Evolutionary conservation across 1,140 invertebrate species (phyloP).

Genomic region (Ceratoteleas bidentatus): DNA sequence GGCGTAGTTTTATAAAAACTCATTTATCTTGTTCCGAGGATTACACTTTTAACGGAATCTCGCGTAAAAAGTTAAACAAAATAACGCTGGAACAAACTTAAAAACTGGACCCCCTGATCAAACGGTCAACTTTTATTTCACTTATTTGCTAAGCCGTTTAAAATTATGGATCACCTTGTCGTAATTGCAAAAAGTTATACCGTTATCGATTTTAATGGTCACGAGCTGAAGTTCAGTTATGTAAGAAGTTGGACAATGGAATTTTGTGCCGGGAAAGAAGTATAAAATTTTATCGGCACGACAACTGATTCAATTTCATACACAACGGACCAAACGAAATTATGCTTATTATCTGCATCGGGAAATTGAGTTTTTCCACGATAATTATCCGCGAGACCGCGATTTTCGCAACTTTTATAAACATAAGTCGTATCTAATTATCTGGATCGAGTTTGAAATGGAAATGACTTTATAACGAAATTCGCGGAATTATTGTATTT

Average conservation of each 20-base stretch:
- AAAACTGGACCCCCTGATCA: conserved; percentile 3
- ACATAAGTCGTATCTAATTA: conserved; percentile 50
- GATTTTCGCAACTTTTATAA: conserved; percentile 55
- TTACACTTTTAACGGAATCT: not conserved
- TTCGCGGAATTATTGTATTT: conserved; percentile 36
- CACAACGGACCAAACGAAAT: conserved; percentile 43
- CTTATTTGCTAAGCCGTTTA: conserved; percentile 41
- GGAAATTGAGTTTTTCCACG: conserved; percentile 37
- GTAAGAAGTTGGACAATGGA: conserved; percentile 66
- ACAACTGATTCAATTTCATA: conserved; percentile 59
- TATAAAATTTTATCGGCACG: conserved; percentile 58
- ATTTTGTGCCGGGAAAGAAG: conserved; percentile 54
- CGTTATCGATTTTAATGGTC: conserved; percentile 58
- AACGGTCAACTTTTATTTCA: conserved; percentile 38
- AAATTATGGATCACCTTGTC: conserved; percentile 47
- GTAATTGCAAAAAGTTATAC: conserved; percentile 61
- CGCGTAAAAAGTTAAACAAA: conserved; percentile 14
- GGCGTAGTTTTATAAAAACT: not conserved
- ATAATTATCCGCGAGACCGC: conserved; percentile 29
- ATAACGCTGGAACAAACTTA: not conserved
- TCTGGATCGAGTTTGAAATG: conserved; percentile 33
- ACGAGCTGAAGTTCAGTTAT: conserved; percentile 57
- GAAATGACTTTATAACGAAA: conserved; percentile 51
- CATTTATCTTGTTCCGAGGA: conserved; percentile 1
- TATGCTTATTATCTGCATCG: conserved; percentile 40